These are phyloP conservation scores for Phoronis australis DNA, from an alignment of 2,888 invertebrate species.

Conservation along the genomic window DNA sequence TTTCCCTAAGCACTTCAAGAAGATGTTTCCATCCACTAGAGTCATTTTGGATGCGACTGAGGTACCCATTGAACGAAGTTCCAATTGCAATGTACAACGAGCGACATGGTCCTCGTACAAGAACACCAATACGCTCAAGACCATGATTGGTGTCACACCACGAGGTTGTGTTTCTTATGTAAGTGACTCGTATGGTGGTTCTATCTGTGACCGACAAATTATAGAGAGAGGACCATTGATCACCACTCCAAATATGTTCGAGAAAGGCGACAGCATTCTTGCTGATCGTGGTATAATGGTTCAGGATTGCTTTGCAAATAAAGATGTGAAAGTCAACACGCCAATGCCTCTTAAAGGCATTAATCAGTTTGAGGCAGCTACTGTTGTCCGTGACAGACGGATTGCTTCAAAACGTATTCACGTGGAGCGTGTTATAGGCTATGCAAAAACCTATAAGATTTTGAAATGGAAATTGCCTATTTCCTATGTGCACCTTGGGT, in stretches of 20 bases:
- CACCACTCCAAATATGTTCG: not conserved
- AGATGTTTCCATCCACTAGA: constrained; percentile 16
- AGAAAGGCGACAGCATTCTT: constrained; percentile 4
- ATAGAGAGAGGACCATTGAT: constrained; percentile 4
- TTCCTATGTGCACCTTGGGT: constrained; percentile 4
- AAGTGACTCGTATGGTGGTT: constrained; percentile 4
- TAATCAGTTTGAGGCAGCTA: constrained; percentile 5
- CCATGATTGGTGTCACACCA: constrained; percentile 15
- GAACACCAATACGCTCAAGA: constrained; percentile 20
- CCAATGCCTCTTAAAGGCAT: constrained; percentile 7
- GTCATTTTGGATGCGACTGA: constrained; percentile 23
- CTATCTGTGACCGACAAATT: constrained; percentile 7
- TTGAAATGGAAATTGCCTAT: constrained; percentile 3
- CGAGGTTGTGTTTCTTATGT: constrained; percentile 14
- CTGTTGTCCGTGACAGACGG: constrained; percentile 7
- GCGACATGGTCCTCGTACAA: constrained; percentile 20
- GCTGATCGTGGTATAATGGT: constrained; percentile 13
- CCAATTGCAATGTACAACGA: no score
- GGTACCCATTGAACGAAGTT: constrained; percentile 17
- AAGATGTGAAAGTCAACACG: constrained; percentile 5
- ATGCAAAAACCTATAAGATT: constrained; percentile 14
- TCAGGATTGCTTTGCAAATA: constrained; percentile 9
- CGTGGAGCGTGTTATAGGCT: constrained; percentile 14
- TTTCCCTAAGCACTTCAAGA: constrained; percentile 16
- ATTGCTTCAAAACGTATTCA: constrained; percentile 7